These are phyloP conservation scores for Murina feae DNA, from an alignment of 2,113 vertebrate species.

Conservation along the genomic window DNA sequence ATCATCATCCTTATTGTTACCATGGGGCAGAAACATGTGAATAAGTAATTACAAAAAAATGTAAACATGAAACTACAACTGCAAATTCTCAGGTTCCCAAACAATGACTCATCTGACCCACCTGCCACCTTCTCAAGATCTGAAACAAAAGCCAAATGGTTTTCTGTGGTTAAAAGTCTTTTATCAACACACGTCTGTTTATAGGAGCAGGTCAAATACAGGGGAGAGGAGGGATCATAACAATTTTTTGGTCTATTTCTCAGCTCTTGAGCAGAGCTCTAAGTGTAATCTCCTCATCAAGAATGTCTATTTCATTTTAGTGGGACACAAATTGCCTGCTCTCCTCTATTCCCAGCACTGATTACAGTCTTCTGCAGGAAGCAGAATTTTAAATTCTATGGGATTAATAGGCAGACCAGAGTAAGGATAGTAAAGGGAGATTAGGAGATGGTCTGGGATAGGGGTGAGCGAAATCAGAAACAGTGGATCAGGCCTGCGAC, in stretches of 20 bases:
- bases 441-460: not conserved
- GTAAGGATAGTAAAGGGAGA: not conserved
- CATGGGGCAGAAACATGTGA: conserved; percentile 15
- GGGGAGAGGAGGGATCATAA: not conserved
- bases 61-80: not conserved
- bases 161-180: not conserved
- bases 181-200: not conserved
- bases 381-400: not conserved
- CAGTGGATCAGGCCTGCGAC: not conserved
- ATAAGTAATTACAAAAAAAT: not conserved
- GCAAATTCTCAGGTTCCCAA: conserved; percentile 9
- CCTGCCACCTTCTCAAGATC: not conserved
- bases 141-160: not conserved
- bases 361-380: not conserved
- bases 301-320: not conserved
- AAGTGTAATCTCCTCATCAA: not conserved
- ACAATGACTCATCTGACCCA: not conserved
- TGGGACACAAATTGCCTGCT: conserved; percentile 1
- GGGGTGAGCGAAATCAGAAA: not conserved
- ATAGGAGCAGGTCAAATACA: not conserved
- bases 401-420: not conserved
- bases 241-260: not conserved
- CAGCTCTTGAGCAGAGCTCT: not conserved
- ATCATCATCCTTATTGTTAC: not conserved
- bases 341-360: not conserved